Evolutionary conservation across 2,888 invertebrate species (phyloP), one percentile per base, ranked within the genome.

Genomic region (Pterostichus niger): DNA sequence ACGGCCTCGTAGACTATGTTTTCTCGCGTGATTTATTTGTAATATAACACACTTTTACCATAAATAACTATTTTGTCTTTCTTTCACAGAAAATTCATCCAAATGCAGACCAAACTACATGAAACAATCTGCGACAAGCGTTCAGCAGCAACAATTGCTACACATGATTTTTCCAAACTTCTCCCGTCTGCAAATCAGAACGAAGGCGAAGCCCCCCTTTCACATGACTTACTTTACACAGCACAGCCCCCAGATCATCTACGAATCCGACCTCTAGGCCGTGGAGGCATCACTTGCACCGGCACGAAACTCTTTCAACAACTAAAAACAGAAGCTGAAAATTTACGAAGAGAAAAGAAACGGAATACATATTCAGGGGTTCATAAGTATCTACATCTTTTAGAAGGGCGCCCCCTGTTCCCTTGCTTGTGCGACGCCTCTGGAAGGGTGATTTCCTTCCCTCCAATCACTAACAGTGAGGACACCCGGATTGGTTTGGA

Each of bases 381-480:
- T 85, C 95, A 97, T 88, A 96, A 95, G 93, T 97, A 95, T 89
- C 89, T 97, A 84, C 94, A 96, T 87, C 89, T 97, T 24, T 89
- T 97, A 84, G 95, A 96, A 88, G 95, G 95, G 52, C 94, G 95
- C 88, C 90, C 93, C 0, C 88, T 92, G 52, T 96, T 94, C 88
- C 95, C 96, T 0, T 96, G 95, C 87, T 88, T 97, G 54, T 86
- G 93, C 85, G 95, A 96, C 87, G 90, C 92, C 5, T 90, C 91
- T 10, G 92, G 92, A 0, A 92, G 91, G 84, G 95, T 96, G 1
- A 94, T 97, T 86, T 96, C 96, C 54, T 95, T 97, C 88, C 96
- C 97, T 10, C 97, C 97, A 0, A 95, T 97, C 86, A 96, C 96
- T 17, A 97, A 97, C 90, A 94, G 95, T 83, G 96, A 96, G 78